phyloP scores from a whole-genome alignment of 2,888 invertebrate species.

The Theodoxus fluviatilis region DNA sequence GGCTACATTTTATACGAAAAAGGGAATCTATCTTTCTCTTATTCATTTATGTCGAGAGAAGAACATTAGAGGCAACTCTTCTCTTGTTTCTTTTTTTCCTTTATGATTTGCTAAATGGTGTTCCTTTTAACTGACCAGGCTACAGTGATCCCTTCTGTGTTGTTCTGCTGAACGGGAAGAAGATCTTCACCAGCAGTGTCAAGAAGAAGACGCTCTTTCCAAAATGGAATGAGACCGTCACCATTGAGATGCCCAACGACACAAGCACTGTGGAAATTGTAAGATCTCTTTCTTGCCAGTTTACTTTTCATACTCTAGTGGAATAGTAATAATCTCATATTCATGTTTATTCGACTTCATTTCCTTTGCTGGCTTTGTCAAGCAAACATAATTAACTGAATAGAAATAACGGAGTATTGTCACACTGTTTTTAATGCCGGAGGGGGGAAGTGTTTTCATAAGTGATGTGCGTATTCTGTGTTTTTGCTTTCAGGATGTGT shows the following conservation, averaged over 20 bases:
- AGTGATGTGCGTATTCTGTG: no score
- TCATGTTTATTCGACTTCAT: neutral
- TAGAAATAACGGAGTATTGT: neutral
- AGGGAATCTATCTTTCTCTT: no score
- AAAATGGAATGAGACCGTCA: slow-evolving; percentile 70
- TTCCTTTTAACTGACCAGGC: no score
- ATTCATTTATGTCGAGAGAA: no score
- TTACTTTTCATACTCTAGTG: no score
- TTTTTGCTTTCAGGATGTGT: slow-evolving; percentile 64
- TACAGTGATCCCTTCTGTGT: slow-evolving; percentile 71
- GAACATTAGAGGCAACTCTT: no score
- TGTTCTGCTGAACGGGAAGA: slow-evolving; percentile 67
- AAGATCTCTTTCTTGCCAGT: neutral
- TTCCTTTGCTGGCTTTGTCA: neutral
- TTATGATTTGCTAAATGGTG: no score
- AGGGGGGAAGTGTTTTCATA: neutral
- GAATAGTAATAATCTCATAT: no score
- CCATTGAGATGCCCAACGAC: slow-evolving; percentile 67
- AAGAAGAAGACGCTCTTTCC: slow-evolving; percentile 70
- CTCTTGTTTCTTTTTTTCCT: no score
- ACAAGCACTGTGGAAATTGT: neutral
- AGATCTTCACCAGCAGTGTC: slow-evolving; percentile 68
- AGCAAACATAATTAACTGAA: neutral
- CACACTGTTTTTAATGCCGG: neutral
- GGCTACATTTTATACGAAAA: no score